Conservation (phyloP, 2,797 vertebrate species). For the Austrolebias charrua region DNA sequence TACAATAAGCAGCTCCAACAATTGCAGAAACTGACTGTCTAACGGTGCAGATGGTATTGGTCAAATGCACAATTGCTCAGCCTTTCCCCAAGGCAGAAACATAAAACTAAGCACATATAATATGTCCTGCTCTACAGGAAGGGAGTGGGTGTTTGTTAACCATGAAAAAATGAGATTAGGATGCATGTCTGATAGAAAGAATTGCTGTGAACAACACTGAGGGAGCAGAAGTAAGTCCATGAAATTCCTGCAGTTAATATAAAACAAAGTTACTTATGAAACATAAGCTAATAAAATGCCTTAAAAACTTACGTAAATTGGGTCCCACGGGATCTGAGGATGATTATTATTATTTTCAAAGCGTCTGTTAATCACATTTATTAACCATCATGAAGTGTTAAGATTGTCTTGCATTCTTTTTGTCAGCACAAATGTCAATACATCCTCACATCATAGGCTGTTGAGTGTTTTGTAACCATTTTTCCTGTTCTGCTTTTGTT, state of each 20-base stretch:
- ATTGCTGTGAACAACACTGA: not conserved
- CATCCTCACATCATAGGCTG: not conserved
- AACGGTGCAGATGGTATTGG: conserved; percentile 28
- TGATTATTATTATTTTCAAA: conserved; percentile 2
- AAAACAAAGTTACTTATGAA: conserved; percentile 4
- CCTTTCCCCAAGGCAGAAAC: conserved; percentile 27
- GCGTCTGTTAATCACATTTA: conserved; percentile 25
- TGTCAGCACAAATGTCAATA: not conserved
- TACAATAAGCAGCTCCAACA: conserved; percentile 5
- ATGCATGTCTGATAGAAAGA: conserved; percentile 20
- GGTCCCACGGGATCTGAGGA: conserved; percentile 5
- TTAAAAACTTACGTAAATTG: conserved; percentile 27
- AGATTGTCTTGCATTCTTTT: not conserved
- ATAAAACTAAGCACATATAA: conserved; percentile 11
- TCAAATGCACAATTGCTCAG: conserved; percentile 34
- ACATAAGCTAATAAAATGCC: conserved; percentile 14
- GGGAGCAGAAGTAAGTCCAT: not conserved
- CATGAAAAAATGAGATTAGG: conserved; percentile 41
- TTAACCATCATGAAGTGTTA: not conserved
- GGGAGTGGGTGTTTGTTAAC: conserved; percentile 44
- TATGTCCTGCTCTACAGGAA: conserved; percentile 41
- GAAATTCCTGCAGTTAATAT: not conserved
- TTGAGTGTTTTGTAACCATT: not conserved
- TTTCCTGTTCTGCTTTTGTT: too few species aligned
- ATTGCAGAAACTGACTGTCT: conserved; percentile 45